A percentile compares a stretch with the other conserved stretches of the same genome.
Evolutionary conservation across 1,140 invertebrate genomes (phyloP).

Genomic region (Rhagoletis pomonella): DNA sequence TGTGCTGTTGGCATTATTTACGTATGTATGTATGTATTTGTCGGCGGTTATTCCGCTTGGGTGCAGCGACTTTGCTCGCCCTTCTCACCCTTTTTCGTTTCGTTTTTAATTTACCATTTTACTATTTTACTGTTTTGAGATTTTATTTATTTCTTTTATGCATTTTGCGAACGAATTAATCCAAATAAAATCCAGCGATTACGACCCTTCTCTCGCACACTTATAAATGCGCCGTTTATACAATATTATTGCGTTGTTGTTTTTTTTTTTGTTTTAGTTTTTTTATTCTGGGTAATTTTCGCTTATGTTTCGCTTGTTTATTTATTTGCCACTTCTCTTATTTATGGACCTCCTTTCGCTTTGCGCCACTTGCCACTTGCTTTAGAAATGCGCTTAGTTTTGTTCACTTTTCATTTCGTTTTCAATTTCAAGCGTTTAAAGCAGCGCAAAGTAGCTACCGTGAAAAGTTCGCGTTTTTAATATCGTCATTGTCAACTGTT

Average conservation of each 20-base stretch:
- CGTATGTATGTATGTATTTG: not conserved
- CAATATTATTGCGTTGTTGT: not conserved
- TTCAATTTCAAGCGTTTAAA: conserved; percentile 44
- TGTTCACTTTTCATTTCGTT: conserved; percentile 45
- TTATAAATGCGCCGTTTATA: not conserved
- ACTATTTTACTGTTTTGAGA: too few relatives aligned
- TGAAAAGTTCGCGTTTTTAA: conserved; percentile 43
- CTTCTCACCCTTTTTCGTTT: not conserved
- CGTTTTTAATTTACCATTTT: too few relatives aligned
- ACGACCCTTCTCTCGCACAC: not conserved
- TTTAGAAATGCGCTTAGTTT: conserved; percentile 36
- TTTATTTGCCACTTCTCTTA: not conserved
- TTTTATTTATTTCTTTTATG: too few relatives aligned
- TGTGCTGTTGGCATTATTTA: conserved; percentile 9
- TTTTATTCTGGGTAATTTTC: not conserved
- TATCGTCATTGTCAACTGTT: conserved; percentile 39
- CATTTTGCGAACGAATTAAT: conserved; percentile 5
- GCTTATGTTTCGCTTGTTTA: not conserved
- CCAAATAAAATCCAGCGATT: not conserved
- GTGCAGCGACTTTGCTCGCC: conserved; percentile 30
- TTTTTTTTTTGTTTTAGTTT: not conserved
- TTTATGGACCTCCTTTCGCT: not conserved
- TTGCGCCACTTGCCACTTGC: not conserved
- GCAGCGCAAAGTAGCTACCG: conserved; percentile 14
- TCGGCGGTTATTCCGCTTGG: conserved; percentile 30